Conservation (phyloP, 2,888 invertebrate genomes). For the Tryphoninae sp. region DNA sequence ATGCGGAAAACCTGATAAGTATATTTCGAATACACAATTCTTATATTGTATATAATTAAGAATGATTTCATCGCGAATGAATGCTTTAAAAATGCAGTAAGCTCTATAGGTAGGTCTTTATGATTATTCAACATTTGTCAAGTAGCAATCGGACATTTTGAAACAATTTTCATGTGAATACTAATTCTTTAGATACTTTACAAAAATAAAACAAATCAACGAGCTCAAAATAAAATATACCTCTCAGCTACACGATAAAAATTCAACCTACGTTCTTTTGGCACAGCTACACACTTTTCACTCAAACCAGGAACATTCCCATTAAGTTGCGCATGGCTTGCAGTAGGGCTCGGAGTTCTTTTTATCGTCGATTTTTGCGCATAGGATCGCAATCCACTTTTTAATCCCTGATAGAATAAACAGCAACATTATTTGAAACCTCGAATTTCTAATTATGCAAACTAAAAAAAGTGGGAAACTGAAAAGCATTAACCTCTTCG, state of each 20-base stretch:
- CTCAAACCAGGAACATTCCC: slow-evolving; percentile 86
- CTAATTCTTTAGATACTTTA: too few species aligned
- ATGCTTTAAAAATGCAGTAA: too few species aligned
- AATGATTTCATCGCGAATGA: too few species aligned
- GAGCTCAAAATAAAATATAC: neutral
- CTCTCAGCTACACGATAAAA: neutral
- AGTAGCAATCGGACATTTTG: too few species aligned
- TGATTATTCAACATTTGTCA: too few species aligned
- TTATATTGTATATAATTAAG: too few species aligned
- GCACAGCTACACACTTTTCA: slow-evolving; percentile 76
- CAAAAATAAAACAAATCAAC: neutral
- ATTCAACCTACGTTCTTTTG: slow-evolving; percentile 72
- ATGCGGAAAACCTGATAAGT: too few species aligned
- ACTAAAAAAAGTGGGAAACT: neutral
- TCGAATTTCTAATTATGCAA: neutral
- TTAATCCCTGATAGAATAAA: slow-evolving; percentile 41
- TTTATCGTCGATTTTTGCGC: slow-evolving; percentile 29
- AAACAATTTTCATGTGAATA: too few species aligned
- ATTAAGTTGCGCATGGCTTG: slow-evolving; percentile 67
- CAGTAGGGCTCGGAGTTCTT: neutral
- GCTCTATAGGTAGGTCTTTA: too few species aligned
- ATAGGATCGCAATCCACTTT: slow-evolving; percentile 44
- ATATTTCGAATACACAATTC: too few species aligned
- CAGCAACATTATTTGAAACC: slow-evolving; percentile 10
- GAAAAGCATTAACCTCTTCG: slow-evolving; percentile 31